Evolutionary conservation across 2,888 invertebrate genomes (phyloP), one percentile per base, ranked within the genome.

Genomic region (Fissipunctia ypsillon): DNA sequence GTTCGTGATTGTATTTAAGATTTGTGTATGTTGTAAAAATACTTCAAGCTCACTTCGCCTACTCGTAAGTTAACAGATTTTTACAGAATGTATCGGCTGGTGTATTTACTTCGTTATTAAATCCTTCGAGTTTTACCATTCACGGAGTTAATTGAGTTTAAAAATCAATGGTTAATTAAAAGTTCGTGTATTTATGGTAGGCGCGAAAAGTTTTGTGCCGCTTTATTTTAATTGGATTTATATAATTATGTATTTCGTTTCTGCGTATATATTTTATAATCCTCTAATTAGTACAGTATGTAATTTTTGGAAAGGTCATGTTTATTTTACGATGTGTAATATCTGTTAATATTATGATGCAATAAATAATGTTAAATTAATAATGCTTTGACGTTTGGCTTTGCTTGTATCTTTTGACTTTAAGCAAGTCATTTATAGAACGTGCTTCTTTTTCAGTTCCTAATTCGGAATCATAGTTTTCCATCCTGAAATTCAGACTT

Each of bases 141-240:
- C 50, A 59, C 57, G 12, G 16, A 50, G 31, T 64, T 59, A 48
- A 71, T 76, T 67, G 35, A 35, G 70, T 72, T 69, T 31, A 25
- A 45, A 70, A 75, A 61, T 61, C 31, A 14, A 69, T 25, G 28
- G 45, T 70, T 72, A 60, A 81, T 84, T 63, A 85, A 76, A 79
- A 73, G 54, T 79, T 85, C 43, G n/a, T 28, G 22, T 59, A 35
- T 69, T 35, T 63, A 25, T 5, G 3, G 3, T 56, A 57, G 7
- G 3, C 52, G 64, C 56, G 12, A 48, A 65, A 73, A 79, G 38
- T 70, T 82, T 71, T 35, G 43, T 7, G 45, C 25, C 22, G 61
- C 14, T 75, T 60, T 57, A 68, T 43, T 60, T 69, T 74, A 81
- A 78, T 83, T 75, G 56, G 57, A 22, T 59, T 59, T 12, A 35